phyloP scores from a whole-genome alignment of 2,113 vertebrate species.

The Pseudopodoces humilis region DNA sequence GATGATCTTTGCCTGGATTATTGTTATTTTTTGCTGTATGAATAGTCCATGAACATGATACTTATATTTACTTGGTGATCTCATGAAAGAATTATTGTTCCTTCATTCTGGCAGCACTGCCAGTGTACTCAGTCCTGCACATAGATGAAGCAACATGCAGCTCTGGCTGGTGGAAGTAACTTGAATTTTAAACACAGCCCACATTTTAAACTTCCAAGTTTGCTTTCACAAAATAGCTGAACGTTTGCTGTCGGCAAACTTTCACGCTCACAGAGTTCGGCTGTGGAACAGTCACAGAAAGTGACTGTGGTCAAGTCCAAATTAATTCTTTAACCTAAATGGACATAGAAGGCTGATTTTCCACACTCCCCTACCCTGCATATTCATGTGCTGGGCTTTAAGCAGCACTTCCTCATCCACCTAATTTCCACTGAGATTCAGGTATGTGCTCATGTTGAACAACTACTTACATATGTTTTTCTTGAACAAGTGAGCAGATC shows the following conservation, averaged over 20 bases:
- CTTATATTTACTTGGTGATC: slow-evolving; percentile 32
- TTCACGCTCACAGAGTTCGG: not conserved
- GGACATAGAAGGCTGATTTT: not conserved
- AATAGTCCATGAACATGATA: slow-evolving; percentile 14
- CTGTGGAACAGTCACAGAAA: slow-evolving; percentile 22
- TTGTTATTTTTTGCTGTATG: slow-evolving; percentile 43
- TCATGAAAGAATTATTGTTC: slow-evolving; percentile 57
- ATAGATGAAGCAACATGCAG: not conserved
- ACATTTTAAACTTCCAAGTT: not conserved
- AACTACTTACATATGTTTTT: slow-evolving; percentile 33
- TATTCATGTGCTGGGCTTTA: not conserved
- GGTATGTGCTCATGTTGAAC: not conserved
- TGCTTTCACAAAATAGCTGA: not conserved
- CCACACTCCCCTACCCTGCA: not conserved
- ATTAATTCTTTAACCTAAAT: not conserved
- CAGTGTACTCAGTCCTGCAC: not conserved
- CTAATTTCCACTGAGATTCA: slow-evolving; percentile 16
- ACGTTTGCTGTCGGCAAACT: not conserved
- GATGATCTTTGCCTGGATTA: not conserved
- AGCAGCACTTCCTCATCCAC: not conserved
- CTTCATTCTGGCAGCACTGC: not conserved
- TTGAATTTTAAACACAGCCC: not conserved
- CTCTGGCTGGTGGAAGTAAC: not conserved
- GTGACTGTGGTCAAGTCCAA: not conserved
- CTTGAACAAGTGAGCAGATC: not conserved